Evolutionary conservation across 2,888 invertebrate genomes (phyloP).

Genomic region (Steinernema hermaphroditum): DNA sequence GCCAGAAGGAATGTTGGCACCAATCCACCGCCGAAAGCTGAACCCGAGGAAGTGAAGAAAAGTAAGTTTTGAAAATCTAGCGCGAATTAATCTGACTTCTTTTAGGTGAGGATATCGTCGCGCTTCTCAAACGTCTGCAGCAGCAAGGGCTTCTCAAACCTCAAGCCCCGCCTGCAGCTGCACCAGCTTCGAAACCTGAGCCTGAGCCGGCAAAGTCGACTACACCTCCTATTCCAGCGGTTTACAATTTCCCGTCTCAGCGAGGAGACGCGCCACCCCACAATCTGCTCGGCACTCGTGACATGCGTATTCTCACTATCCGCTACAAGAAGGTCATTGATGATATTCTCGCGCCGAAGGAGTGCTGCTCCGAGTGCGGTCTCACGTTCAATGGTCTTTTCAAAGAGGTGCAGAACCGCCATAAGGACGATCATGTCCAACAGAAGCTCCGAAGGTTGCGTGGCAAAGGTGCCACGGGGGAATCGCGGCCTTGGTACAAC

Average conservation of each 20-base stretch:
- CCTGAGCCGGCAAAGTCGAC: background rate
- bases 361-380: background rate
- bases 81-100: background rate
- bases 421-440: constrained; percentile 15
- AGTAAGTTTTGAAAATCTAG: background rate
- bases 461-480: background rate
- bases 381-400: background rate
- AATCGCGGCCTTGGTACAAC: background rate
- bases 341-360: background rate
- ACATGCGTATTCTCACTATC: background rate
- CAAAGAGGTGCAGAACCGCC: background rate
- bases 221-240: background rate
- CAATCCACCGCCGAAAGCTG: background rate
- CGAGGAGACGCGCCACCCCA: background rate
- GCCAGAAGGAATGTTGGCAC: background rate
- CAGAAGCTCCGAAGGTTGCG: background rate
- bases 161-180: too few relatives aligned
- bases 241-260: background rate
- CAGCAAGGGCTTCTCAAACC: background rate
- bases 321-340: constrained; percentile 1
- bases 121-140: background rate
- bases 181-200: background rate
- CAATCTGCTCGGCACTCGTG: background rate
- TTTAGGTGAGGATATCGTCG: background rate
- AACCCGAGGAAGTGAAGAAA: constrained; percentile 30